These are phyloP conservation scores for Poecilobothrus nobilitatus DNA, from an alignment of 2,888 invertebrate genomes.

Conservation along the genomic window DNA sequence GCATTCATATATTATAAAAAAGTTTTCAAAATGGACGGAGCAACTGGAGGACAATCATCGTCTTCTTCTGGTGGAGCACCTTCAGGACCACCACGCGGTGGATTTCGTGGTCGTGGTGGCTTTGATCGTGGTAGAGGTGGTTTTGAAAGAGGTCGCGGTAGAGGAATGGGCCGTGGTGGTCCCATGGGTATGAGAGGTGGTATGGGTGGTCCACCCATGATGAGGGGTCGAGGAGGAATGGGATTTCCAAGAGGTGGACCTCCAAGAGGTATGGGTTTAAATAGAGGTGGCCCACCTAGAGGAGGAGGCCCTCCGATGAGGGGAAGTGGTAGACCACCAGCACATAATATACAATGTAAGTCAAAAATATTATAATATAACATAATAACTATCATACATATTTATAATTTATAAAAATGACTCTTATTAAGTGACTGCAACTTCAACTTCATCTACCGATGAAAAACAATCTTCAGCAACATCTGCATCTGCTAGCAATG, in stretches of 20 bases:
- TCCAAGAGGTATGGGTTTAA: slow-evolving; percentile 34
- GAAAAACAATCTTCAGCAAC: not conserved
- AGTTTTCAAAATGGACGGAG: not conserved
- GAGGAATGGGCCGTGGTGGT: slow-evolving; percentile 43
- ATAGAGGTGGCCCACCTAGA: slow-evolving; percentile 26
- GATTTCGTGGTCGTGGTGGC: slow-evolving; percentile 37
- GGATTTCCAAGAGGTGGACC: slow-evolving; percentile 26
- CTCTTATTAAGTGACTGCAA: slow-evolving; percentile 10
- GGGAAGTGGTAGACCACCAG: slow-evolving; percentile 34
- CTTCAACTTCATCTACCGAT: slow-evolving; percentile 23
- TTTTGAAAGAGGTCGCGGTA: slow-evolving; percentile 40
- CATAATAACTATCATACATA: too few species aligned
- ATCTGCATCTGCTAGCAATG: not conserved
- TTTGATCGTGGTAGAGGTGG: slow-evolving; percentile 35
- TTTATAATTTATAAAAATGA: not conserved
- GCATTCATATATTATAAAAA: too few species aligned
- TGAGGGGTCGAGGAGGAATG: slow-evolving; percentile 36
- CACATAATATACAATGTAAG: slow-evolving; percentile 41
- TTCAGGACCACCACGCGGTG: slow-evolving; percentile 34
- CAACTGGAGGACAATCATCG: not conserved
- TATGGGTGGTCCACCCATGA: slow-evolving; percentile 37
- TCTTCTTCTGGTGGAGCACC: slow-evolving; percentile 27
- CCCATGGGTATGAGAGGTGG: slow-evolving; percentile 39
- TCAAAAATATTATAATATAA: slow-evolving; percentile 18
- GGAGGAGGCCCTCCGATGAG: slow-evolving; percentile 19